These are phyloP conservation scores for Chelon auratus DNA, from an alignment of 2,797 vertebrate species.

Conservation along the genomic window DNA sequence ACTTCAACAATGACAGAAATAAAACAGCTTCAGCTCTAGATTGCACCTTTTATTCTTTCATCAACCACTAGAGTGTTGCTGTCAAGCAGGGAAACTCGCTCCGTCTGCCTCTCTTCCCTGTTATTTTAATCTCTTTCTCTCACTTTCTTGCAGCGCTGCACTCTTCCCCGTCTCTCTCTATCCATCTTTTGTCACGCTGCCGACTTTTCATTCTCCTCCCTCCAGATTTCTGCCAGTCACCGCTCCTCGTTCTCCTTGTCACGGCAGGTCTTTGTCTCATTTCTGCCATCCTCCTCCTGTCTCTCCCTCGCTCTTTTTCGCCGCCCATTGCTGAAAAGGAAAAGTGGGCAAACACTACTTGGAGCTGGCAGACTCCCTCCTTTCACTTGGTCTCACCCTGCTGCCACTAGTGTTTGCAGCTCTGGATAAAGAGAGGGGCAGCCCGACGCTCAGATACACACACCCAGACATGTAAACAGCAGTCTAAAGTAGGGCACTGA, in stretches of 20 bases:
- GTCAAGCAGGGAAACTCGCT: conserved; percentile 8
- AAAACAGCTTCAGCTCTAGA: background rate
- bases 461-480: conserved; percentile 12
- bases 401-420: conserved; percentile 40
- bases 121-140: conserved; percentile 35
- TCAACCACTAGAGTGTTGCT: background rate
- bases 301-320: conserved; percentile 6
- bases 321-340: conserved; percentile 16
- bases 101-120: conserved; percentile 30
- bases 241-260: conserved; percentile 5
- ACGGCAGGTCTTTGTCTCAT: conserved; percentile 40
- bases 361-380: conserved; percentile 15
- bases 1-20: background rate
- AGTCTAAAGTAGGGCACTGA: conserved; percentile 47
- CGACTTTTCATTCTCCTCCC: conserved; percentile 34
- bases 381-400: conserved; percentile 31
- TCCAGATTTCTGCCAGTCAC: conserved; percentile 25
- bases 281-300: conserved; percentile 21
- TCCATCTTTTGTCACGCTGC: conserved; percentile 40
- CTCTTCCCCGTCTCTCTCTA: conserved; percentile 16
- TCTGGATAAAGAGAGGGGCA: conserved; percentile 37
- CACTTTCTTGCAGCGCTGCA: conserved; percentile 15
- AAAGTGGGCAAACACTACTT: conserved; percentile 37
- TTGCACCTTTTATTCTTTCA: conserved; percentile 6
- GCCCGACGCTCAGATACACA: conserved; percentile 15